A percentile compares a stretch with the other conserved stretches of the same genome.
These are phyloP conservation scores for Drosophila mauritiana DNA, from an alignment of 1,140 invertebrate species.

Conservation along the genomic window DNA sequence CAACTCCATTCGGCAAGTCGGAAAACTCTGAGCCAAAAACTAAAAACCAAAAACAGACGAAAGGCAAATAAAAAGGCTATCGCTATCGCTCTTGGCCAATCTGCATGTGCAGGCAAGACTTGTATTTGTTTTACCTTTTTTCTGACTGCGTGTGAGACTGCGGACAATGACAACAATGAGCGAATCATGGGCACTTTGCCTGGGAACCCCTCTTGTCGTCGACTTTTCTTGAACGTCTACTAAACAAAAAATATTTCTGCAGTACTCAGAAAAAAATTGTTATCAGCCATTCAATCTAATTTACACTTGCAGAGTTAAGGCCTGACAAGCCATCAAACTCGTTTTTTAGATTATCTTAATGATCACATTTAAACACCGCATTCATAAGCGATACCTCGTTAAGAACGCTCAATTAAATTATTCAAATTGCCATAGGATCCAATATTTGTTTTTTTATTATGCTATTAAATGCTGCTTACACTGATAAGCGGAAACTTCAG, in stretches of 20 bases:
- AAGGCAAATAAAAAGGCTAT: constrained; percentile 74
- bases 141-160: constrained; percentile 40
- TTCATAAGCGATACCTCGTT: neutral
- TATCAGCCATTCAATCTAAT: constrained; percentile 25
- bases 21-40: constrained; percentile 17
- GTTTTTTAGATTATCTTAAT: constrained; percentile 14
- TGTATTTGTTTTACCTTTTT: constrained; percentile 6
- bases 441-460: neutral
- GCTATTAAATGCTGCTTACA: too few relatives aligned
- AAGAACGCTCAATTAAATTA: neutral
- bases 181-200: constrained; percentile 79
- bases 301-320: constrained; percentile 32
- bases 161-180: constrained; percentile 79
- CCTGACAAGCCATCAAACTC: constrained; percentile 27
- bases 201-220: constrained; percentile 22
- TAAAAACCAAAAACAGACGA: constrained; percentile 35
- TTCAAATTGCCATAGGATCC: neutral
- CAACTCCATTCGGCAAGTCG: constrained; percentile 49
- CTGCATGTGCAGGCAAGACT: constrained; percentile 64
- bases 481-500: neutral
- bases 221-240: constrained; percentile 20
- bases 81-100: constrained; percentile 79
- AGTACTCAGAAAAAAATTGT: neutral
- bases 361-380: neutral
- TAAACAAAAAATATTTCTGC: constrained; percentile 8